Evolutionary conservation across 2,113 vertebrate species (phyloP).

Genomic region (Myotis lucifugus): DNA sequence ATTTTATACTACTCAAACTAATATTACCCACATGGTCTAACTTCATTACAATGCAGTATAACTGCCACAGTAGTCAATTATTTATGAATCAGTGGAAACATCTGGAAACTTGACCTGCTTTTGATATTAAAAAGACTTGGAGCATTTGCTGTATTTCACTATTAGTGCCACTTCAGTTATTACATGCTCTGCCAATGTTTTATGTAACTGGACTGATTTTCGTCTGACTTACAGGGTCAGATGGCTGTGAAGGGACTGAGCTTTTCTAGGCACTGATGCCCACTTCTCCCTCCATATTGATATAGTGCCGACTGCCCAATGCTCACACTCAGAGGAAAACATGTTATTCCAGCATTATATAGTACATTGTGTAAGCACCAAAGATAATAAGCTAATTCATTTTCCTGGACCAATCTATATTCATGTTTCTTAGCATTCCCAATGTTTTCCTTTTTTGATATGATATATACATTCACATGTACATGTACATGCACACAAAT

Average conservation of each 20-base stretch:
- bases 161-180: constrained; percentile 66
- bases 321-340: neutral
- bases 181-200: constrained; percentile 54
- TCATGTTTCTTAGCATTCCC: neutral
- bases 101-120: constrained; percentile 74
- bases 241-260: neutral
- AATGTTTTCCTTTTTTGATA: neutral
- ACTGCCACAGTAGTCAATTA: constrained; percentile 48
- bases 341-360: neutral
- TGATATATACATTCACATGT: too few species aligned
- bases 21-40: constrained; percentile 8
- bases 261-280: neutral
- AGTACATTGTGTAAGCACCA: neutral
- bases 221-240: neutral
- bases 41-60: constrained; percentile 1
- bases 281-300: neutral
- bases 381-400: neutral
- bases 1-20: constrained; percentile 17
- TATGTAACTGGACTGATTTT: constrained; percentile 37
- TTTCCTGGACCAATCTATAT: neutral
- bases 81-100: constrained; percentile 71
- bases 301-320: neutral
- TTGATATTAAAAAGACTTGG: constrained; percentile 71
- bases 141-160: constrained; percentile 68
- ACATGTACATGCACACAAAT: neutral